Evolutionary conservation across 2,113 vertebrate species (phyloP), one percentile per base, ranked within the genome.

Genomic region (Zosterops hypoxanthus): DNA sequence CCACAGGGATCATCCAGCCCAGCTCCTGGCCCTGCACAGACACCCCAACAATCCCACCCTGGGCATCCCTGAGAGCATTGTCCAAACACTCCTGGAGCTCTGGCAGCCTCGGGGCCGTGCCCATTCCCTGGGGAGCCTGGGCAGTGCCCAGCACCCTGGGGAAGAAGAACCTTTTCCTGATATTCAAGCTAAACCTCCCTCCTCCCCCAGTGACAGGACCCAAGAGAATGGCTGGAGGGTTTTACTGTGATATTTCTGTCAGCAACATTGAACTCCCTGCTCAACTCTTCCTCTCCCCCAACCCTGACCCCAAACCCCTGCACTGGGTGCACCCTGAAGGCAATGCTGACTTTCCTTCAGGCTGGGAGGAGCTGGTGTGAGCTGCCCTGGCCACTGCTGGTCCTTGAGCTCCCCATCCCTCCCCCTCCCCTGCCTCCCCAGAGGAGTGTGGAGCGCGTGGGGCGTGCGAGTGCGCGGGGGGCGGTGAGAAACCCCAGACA

Each of bases 401-500:
- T 61, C 55, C 46, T 8, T 28, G 39, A 53, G 60, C 91, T 39
- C 26, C 50, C 79, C 92, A 31, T 19, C 70, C 28, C 36, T 9
- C 82, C 25, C 55, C 61, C 71, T 94, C 65, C 82, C 90, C 79
- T 92, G 49, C 50, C 19, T n/a, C 46, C 85, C 89, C 73, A 34
- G 94, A 82, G 87, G 77, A 94, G 91, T n/a, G 22, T 34, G 22
- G 71, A 79, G 75, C 5, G 50, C 31, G 29, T 24, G 26, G 93
- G 80, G 55, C 1, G 65, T 3, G 57, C 7, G 75, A 20, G 73
- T 0, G 46, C 6, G 0, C 0, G 1, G 66, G 61, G 97, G 96
- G 97, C 7, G 94, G 93, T 80, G 92, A 97, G 97, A 89, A 95
- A 94, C 93, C 88, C 92, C 94, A 75, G 94, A 61, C 66, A 94